A percentile compares a stretch with the other conserved stretches of the same genome.
phyloP scores from a whole-genome alignment of 2,113 vertebrate species.

The Albula goreensis region DNA sequence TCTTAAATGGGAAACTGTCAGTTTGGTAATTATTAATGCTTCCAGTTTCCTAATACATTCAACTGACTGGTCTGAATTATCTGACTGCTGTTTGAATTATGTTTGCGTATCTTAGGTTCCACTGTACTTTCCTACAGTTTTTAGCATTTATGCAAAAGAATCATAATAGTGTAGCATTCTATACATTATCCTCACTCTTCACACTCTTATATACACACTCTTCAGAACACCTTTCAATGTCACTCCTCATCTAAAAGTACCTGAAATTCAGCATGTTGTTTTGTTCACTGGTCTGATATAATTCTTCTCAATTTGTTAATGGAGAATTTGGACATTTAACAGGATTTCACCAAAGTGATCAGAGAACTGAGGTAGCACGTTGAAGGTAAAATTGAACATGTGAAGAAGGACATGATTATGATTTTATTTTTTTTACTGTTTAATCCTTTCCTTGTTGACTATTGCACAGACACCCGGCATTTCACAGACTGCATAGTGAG shows the following conservation, averaged over 20 bases:
- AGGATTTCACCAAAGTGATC: not conserved
- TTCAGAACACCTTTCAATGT: not conserved
- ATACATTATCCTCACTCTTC: not conserved
- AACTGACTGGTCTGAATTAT: no score
- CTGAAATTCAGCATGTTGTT: not conserved
- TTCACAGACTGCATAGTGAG: not conserved
- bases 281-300: conserved; percentile 6
- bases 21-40: no score
- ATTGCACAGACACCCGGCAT: not conserved
- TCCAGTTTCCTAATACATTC: no score
- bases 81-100: no score
- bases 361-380: not conserved
- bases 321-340: not conserved
- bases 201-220: no score
- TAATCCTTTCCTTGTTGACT: not conserved
- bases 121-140: not conserved
- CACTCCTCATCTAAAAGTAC: conserved; percentile 8
- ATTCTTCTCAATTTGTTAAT: conserved; percentile 16
- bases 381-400: not conserved
- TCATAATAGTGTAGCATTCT: not conserved
- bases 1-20: no score
- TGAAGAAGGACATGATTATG: not conserved
- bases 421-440: not conserved
- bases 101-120: not conserved
- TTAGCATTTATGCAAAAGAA: not conserved